Conservation (phyloP, 2,888 invertebrate genomes). For the Alcis repandata region DNA sequence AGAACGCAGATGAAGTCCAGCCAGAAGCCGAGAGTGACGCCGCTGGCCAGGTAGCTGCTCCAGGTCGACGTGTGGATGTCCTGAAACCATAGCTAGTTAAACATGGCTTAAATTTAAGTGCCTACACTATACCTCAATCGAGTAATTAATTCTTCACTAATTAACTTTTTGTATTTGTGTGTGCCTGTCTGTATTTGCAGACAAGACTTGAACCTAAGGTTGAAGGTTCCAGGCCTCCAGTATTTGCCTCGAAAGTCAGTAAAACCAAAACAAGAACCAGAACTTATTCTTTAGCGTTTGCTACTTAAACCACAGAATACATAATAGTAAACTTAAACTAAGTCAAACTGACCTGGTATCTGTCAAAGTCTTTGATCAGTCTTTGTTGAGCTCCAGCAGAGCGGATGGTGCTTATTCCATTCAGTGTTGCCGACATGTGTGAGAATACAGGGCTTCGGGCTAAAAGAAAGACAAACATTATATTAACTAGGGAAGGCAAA, state of each 20-base stretch:
- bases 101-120: not conserved
- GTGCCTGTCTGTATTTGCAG: too few relatives aligned
- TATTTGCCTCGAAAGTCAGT: too few relatives aligned
- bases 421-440: conserved; percentile 94
- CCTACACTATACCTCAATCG: too few relatives aligned
- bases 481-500: too few relatives aligned
- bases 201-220: not conserved
- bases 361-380: conserved; percentile 92
- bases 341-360: conserved; percentile 84
- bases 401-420: conserved; percentile 95
- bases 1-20: conserved; percentile 91
- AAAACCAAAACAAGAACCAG: too few relatives aligned
- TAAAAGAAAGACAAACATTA: conserved; percentile 64
- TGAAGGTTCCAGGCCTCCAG: too few relatives aligned
- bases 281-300: too few relatives aligned
- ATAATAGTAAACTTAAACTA: not conserved
- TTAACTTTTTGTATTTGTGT: not conserved
- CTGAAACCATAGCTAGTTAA: too few relatives aligned
- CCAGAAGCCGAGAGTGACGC: conserved; percentile 91
- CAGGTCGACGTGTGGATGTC: conserved; percentile 91
- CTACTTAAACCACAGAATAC: too few relatives aligned
- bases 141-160: not conserved
- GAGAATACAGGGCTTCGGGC: conserved; percentile 96
- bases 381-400: conserved; percentile 91
- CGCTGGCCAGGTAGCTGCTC: conserved; percentile 89